Percentiles rank a stretch among this genome's conserved stretches.
These are phyloP conservation scores for Rhinoraja longicauda DNA, from an alignment of 2,797 vertebrate genomes.

Conservation along the genomic window DNA sequence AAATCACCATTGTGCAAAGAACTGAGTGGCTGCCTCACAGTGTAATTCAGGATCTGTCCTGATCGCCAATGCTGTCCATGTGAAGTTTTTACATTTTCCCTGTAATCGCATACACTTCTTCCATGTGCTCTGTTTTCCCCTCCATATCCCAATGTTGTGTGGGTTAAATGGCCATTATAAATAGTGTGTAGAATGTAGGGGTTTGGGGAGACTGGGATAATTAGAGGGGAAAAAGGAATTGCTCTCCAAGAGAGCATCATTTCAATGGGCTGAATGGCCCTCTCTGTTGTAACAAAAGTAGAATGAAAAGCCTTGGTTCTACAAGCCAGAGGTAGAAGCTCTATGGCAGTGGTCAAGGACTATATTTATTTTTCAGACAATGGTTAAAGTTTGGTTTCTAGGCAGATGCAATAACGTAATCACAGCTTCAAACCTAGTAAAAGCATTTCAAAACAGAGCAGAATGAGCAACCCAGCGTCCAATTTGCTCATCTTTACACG, in stretches of 20 bases:
- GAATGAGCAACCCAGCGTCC: not conserved
- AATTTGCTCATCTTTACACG: not conserved
- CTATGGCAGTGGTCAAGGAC: not conserved
- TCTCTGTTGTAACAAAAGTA: too few relatives aligned
- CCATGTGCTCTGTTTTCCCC: too few relatives aligned
- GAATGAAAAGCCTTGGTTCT: not conserved
- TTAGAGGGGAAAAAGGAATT: too few relatives aligned
- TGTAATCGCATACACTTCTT: too few relatives aligned
- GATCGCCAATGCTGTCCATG: too few relatives aligned
- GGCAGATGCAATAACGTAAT: not conserved
- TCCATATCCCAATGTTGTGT: too few relatives aligned
- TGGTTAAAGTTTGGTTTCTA: not conserved
- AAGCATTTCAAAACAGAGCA: not conserved
- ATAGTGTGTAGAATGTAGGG: too few relatives aligned
- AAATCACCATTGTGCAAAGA: not conserved
- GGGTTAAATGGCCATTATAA: too few relatives aligned
- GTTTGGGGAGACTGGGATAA: too few relatives aligned
- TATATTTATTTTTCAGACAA: not conserved
- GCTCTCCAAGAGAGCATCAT: too few relatives aligned
- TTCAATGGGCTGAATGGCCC: too few relatives aligned
- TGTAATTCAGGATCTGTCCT: not conserved
- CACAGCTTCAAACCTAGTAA: slow-evolving; percentile 16
- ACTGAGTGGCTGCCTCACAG: not conserved
- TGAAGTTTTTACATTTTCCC: too few relatives aligned
- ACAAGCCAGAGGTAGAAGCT: not conserved